A percentile compares a stretch with the other conserved stretches of the same genome.
Evolutionary conservation across 2,888 invertebrate genomes (phyloP).

Genomic region (Diaphora mendica): DNA sequence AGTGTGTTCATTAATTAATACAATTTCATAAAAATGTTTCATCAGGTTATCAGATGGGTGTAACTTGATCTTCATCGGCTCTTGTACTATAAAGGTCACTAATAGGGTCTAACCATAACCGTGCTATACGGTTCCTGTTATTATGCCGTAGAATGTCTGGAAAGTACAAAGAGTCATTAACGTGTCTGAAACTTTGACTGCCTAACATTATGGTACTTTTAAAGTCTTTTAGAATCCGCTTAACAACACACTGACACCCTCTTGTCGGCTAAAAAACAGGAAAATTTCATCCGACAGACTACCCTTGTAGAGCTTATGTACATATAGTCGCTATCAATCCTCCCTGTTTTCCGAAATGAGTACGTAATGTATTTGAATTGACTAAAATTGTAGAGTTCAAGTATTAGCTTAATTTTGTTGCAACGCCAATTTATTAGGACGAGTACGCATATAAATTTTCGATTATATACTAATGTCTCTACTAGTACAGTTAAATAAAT

Average conservation of each 20-base stretch:
- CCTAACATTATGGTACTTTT: not conserved
- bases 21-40: too few relatives aligned
- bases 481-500: too few relatives aligned
- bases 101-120: not conserved
- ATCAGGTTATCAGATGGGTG: too few relatives aligned
- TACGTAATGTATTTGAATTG: not conserved
- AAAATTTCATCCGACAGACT: not conserved
- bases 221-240: not conserved
- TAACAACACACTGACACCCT: not conserved
- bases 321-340: not conserved
- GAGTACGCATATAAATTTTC: too few relatives aligned
- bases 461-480: too few relatives aligned
- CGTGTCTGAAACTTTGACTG: not conserved
- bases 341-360: not conserved
- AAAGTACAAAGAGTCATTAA: not conserved
- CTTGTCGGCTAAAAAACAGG: not conserved
- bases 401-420: too few relatives aligned
- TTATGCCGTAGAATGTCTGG: not conserved
- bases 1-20: too few relatives aligned
- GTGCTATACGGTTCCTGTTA: not conserved
- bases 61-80: too few relatives aligned
- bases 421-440: too few relatives aligned
- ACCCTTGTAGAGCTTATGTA: not conserved
- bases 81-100: not conserved
- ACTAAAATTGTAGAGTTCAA: too few relatives aligned